Evolutionary conservation across 2,888 invertebrate genomes (phyloP).

Genomic region (Diarsia mendica): DNA sequence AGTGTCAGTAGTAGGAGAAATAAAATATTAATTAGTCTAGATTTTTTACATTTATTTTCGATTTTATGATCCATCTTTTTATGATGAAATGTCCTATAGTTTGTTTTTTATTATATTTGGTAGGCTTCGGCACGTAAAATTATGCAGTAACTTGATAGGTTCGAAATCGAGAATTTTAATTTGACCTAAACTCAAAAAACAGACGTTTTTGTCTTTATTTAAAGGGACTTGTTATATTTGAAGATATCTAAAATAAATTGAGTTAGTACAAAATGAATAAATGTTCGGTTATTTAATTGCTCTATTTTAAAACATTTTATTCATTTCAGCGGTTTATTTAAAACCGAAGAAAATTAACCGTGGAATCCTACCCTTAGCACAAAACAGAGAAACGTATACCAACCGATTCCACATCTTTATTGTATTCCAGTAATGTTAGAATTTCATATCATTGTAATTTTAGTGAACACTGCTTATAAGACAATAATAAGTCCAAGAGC

Average conservation of each 20-base stretch:
- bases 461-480: neutral
- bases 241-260: too few relatives aligned
- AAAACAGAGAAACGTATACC: slow-evolving; percentile 24
- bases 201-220: neutral
- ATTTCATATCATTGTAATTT: slow-evolving; percentile 28
- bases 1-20: slow-evolving; percentile 37
- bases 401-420: slow-evolving; percentile 26
- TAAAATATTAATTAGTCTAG: slow-evolving; percentile 52
- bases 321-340: neutral
- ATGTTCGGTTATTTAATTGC: neutral
- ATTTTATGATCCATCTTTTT: slow-evolving; percentile 18
- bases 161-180: slow-evolving; percentile 23
- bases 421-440: slow-evolving; percentile 34
- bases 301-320: neutral
- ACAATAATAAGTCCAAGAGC: neutral
- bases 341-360: neutral
- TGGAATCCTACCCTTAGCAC: slow-evolving; percentile 3
- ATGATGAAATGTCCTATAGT: slow-evolving; percentile 5
- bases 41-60: slow-evolving; percentile 23
- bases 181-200: neutral
- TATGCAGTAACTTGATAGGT: slow-evolving; percentile 18
- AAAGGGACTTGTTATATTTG: neutral
- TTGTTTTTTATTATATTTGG: slow-evolving; percentile 4
- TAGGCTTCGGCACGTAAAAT: neutral
- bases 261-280: neutral